These are phyloP conservation scores for Fissipunctia ypsillon DNA, from an alignment of 2,888 invertebrate genomes.

Conservation along the genomic window DNA sequence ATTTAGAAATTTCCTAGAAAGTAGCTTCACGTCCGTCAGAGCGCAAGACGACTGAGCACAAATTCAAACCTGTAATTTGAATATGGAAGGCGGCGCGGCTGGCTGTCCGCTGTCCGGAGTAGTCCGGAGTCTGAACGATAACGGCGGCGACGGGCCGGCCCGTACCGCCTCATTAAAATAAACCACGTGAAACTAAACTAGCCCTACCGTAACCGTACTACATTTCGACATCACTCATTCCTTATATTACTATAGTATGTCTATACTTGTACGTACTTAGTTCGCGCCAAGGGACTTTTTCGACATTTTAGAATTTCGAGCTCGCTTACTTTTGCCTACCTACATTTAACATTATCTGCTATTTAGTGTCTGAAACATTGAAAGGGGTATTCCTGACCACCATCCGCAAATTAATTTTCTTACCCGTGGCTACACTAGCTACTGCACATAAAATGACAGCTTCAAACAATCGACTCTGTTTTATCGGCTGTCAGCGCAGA, in stretches of 20 bases:
- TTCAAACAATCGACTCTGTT: background rate
- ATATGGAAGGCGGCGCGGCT: slow-evolving; percentile 76
- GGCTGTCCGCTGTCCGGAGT: slow-evolving; percentile 17
- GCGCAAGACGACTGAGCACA: slow-evolving; percentile 65
- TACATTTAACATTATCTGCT: too few species aligned
- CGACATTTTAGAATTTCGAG: background rate
- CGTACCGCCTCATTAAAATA: slow-evolving; percentile 10
- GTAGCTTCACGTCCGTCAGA: background rate
- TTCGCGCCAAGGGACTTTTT: background rate
- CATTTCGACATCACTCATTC: background rate
- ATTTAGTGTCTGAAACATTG: background rate
- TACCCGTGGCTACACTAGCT: background rate
- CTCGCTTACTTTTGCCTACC: background rate
- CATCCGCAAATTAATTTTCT: background rate
- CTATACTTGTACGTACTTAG: background rate
- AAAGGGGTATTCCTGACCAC: background rate
- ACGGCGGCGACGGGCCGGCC: background rate
- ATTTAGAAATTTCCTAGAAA: slow-evolving; percentile 12
- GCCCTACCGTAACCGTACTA: background rate
- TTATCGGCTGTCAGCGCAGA: slow-evolving; percentile 34
- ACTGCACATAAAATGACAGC: background rate
- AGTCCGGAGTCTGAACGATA: background rate
- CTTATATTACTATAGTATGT: too few species aligned
- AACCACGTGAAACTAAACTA: slow-evolving; percentile 2
- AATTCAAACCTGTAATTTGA: slow-evolving; percentile 85